Percentiles rank a stretch among this genome's conserved stretches.
phyloP scores from a whole-genome alignment of 2,888 invertebrate species.

The Spialia ferax region DNA sequence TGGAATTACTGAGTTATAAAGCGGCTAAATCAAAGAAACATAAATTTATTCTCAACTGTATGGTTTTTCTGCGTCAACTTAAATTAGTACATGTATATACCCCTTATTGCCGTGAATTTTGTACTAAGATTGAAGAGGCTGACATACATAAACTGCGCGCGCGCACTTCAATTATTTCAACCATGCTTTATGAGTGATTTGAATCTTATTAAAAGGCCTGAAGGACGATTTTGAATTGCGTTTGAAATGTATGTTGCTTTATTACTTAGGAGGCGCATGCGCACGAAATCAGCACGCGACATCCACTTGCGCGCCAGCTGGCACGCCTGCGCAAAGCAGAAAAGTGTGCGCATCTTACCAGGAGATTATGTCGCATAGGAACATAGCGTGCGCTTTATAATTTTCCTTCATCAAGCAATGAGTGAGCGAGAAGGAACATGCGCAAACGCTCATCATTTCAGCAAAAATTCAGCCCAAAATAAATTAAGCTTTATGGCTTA shows the following conservation, averaged over 20 bases:
- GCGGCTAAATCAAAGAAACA: too few species aligned
- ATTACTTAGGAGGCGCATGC: slow-evolving; percentile 52
- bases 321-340: slow-evolving; percentile 79
- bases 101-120: too few species aligned
- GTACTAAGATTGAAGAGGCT: too few species aligned
- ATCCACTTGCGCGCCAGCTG: slow-evolving; percentile 71
- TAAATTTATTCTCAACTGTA: too few species aligned
- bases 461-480: not conserved
- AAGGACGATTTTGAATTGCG: not conserved
- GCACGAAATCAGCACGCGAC: slow-evolving; percentile 70
- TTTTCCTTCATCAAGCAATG: not conserved
- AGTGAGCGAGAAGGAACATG: not conserved
- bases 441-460: not conserved
- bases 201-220: not conserved
- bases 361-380: slow-evolving; percentile 52
- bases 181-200: not conserved
- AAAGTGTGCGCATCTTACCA: slow-evolving; percentile 78
- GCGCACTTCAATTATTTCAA: not conserved
- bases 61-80: too few species aligned
- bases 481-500: not conserved
- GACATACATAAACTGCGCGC: not conserved
- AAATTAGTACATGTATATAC: too few species aligned
- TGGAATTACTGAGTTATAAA: too few species aligned
- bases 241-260: slow-evolving; percentile 9
- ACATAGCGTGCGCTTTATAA: not conserved